Evolutionary conservation across 2,888 invertebrate genomes (phyloP).

Genomic region (Pyrrhopygopsis socrates): DNA sequence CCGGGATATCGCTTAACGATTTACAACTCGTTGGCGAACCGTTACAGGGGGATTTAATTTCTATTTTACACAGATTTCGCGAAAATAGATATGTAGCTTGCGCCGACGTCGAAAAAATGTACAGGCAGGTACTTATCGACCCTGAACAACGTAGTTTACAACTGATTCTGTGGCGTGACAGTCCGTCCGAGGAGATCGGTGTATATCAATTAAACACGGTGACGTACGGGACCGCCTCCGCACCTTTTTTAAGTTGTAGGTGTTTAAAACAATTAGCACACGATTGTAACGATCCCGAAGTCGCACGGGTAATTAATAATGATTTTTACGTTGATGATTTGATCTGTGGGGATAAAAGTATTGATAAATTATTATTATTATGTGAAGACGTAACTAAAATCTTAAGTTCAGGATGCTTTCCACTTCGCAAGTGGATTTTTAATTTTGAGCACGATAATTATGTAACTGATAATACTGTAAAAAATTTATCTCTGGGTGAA

Average conservation of each 20-base stretch:
- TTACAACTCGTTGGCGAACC: constrained; percentile 3
- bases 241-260: constrained; percentile 76
- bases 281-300: constrained; percentile 63
- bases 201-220: constrained; percentile 72
- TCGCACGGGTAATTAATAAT: constrained; percentile 51
- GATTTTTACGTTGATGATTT: constrained; percentile 81
- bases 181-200: neutral
- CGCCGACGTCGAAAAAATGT: constrained; percentile 47
- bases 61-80: constrained; percentile 2
- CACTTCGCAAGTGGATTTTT: constrained; percentile 67
- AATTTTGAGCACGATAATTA: constrained; percentile 31
- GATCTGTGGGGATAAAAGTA: constrained; percentile 1
- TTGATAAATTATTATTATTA: neutral
- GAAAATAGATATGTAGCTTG: constrained; percentile 5
- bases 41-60: constrained; percentile 15
- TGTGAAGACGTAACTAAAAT: constrained; percentile 21
- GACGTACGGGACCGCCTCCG: constrained; percentile 71
- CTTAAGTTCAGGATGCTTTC: constrained; percentile 47
- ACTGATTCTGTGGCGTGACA: constrained; percentile 19
- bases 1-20: constrained; percentile 18
- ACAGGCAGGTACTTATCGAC: neutral
- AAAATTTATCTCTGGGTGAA: constrained; percentile 42
- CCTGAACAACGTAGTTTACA: constrained; percentile 1
- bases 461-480: neutral
- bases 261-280: constrained; percentile 70